Conservation (phyloP, 2,888 invertebrate species). For the Amphimallon solstitiale region DNA sequence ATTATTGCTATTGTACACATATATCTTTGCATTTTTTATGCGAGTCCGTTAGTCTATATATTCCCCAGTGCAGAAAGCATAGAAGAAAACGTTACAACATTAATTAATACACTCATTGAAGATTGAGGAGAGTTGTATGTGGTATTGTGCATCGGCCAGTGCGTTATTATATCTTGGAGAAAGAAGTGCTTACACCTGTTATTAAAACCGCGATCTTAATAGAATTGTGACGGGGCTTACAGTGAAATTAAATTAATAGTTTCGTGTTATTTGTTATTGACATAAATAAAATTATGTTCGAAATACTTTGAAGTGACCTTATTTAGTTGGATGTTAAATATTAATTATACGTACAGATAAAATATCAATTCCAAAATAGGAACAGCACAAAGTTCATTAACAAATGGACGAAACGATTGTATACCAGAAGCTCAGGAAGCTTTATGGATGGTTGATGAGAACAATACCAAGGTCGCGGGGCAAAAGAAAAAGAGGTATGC, state of each 20-base stretch:
- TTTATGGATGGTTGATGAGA: conserved; percentile 63
- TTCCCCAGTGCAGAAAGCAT: conserved; percentile 60
- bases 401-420: conserved; percentile 48
- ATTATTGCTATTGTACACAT: conserved; percentile 22
- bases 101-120: conserved; percentile 56
- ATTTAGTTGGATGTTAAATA: neutral
- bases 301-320: neutral
- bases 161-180: conserved; percentile 48
- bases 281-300: too few species aligned
- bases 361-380: conserved; percentile 65
- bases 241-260: neutral
- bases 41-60: conserved; percentile 61
- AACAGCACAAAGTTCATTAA: conserved; percentile 61
- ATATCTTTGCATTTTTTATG: conserved; percentile 38
- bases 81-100: conserved; percentile 58
- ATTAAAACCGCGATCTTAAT: neutral
- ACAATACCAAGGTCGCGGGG: conserved; percentile 65
- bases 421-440: conserved; percentile 58
- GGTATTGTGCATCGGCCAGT: conserved; percentile 45
- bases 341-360: neutral
- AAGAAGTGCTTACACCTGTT: conserved; percentile 36
- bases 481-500: conserved; percentile 69
- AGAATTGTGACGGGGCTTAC: too few species aligned
- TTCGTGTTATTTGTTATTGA: neutral
- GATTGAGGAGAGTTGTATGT: conserved; percentile 46